Conservation (phyloP, 2,797 vertebrate species). For the Enteromius fasciolatus region DNA sequence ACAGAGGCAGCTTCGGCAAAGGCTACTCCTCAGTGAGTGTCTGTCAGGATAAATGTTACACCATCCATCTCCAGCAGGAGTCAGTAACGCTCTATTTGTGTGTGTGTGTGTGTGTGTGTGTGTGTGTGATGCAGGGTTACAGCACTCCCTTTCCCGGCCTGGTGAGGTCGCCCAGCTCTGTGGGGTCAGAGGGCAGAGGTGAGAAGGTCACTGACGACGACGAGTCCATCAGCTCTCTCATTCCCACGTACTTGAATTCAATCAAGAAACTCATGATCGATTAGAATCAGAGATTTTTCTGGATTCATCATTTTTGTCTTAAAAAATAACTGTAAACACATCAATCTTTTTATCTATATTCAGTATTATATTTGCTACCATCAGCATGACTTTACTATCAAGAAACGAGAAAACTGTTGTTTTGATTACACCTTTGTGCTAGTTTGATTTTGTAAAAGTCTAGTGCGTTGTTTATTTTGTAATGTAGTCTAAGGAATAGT, state of each 20-base stretch:
- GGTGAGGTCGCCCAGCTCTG: slow-evolving; percentile 78
- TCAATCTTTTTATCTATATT: slow-evolving; percentile 10
- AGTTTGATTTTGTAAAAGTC: background rate
- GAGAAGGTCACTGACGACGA: slow-evolving; percentile 80
- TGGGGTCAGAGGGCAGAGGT: slow-evolving; percentile 78
- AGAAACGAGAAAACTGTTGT: background rate
- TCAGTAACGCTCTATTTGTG: background rate
- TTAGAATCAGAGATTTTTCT: slow-evolving; percentile 52
- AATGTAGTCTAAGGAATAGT: background rate
- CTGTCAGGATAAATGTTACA: too few relatives aligned
- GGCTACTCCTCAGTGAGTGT: slow-evolving; percentile 81
- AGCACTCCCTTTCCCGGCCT: slow-evolving; percentile 77
- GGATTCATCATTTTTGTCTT: background rate
- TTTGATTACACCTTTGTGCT: background rate
- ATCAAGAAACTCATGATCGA: slow-evolving; percentile 85
- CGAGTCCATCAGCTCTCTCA: slow-evolving; percentile 80
- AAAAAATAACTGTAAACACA: background rate
- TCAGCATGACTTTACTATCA: background rate
- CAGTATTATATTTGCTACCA: slow-evolving; percentile 40
- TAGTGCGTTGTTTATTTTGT: background rate
- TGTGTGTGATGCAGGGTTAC: slow-evolving; percentile 81
- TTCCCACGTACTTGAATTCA: slow-evolving; percentile 83
- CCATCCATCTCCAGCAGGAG: background rate
- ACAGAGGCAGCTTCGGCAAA: slow-evolving; percentile 81
- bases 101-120: background rate